A percentile compares a stretch with the other conserved stretches of the same genome.
phyloP scores from a whole-genome alignment of 2,113 vertebrate genomes.

The Nothoprocta perdicaria region DNA sequence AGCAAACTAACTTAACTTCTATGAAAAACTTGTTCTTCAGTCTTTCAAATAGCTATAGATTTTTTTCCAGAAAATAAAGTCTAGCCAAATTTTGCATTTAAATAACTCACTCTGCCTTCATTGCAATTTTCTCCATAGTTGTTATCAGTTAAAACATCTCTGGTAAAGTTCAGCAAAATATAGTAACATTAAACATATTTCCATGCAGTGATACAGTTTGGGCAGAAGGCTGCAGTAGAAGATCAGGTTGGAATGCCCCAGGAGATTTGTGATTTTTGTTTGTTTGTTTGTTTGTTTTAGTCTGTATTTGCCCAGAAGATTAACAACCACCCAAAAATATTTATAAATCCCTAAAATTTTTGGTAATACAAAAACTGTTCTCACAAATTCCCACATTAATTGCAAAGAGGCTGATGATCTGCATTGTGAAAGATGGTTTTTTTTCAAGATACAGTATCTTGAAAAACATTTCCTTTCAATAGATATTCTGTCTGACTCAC shows the following conservation, averaged over 20 bases:
- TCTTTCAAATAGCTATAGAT: neutral
- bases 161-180: neutral
- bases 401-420: neutral
- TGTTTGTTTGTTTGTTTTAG: neutral
- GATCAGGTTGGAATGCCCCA: slow-evolving; percentile 38
- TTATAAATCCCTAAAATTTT: neutral
- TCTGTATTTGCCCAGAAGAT: neutral
- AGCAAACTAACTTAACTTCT: no score
- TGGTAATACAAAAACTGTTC: neutral
- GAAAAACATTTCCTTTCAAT: neutral
- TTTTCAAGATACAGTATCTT: neutral
- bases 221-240: slow-evolving; percentile 76
- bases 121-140: neutral
- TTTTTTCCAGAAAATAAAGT: neutral
- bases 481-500: neutral
- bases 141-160: neutral
- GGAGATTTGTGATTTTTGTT: neutral
- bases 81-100: neutral
- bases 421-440: neutral
- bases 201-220: slow-evolving; percentile 59
- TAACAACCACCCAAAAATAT: neutral
- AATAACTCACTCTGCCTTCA: neutral
- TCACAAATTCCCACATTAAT: neutral
- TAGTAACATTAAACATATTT: neutral
- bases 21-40: neutral